A percentile compares a stretch with the other conserved stretches of the same genome.
phyloP scores from a whole-genome alignment of 1,140 invertebrate genomes.

The Listronotus bonariensis region DNA sequence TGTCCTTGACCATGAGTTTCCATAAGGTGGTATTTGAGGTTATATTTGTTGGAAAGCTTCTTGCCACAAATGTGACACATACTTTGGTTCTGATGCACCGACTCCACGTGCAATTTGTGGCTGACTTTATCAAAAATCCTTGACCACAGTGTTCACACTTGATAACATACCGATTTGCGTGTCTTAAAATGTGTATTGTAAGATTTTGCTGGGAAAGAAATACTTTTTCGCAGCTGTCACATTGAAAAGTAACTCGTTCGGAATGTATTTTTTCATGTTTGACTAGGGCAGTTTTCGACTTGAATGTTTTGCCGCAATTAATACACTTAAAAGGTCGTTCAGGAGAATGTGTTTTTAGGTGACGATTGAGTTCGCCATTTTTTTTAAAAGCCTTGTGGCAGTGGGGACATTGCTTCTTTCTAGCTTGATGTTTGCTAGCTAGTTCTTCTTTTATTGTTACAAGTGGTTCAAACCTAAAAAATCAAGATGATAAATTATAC shows the following conservation, averaged over 20 bases:
- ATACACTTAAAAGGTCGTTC: background rate
- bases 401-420: too few species aligned
- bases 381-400: background rate
- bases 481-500: too few species aligned
- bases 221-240: slow-evolving; percentile 1
- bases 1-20: slow-evolving; percentile 19
- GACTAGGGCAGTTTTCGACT: background rate
- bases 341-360: background rate
- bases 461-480: too few species aligned
- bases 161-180: background rate
- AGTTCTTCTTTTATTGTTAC: too few species aligned
- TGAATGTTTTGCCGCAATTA: background rate
- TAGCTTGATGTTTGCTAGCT: too few species aligned
- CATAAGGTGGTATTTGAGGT: slow-evolving; percentile 35
- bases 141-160: slow-evolving; percentile 12
- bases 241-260: slow-evolving; percentile 2
- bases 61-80: slow-evolving; percentile 40
- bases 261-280: slow-evolving; percentile 12
- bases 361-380: background rate
- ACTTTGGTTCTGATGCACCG: slow-evolving; percentile 3
- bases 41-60: slow-evolving; percentile 52
- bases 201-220: slow-evolving; percentile 3
- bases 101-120: slow-evolving; percentile 1
- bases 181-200: background rate
- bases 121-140: slow-evolving; percentile 1